Evolutionary conservation across 2,888 invertebrate species (phyloP), one percentile per base, ranked within the genome.

Genomic region (Ectemnius lituratus): DNA sequence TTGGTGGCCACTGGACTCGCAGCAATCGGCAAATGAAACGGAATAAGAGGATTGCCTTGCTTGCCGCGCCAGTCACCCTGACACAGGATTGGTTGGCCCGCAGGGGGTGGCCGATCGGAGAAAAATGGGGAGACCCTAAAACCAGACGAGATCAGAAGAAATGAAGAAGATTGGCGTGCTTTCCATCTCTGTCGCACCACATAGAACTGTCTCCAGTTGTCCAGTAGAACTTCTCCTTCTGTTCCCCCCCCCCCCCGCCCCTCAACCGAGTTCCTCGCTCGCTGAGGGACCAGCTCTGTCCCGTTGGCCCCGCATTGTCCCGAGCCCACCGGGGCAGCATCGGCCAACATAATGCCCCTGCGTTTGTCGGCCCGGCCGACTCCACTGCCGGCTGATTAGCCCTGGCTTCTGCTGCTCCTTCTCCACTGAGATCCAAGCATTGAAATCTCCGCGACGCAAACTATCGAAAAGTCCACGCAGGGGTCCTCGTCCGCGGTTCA

Each of bases 11-110:
- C n/a, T 13, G 57, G 58, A 58, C 58, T 70, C 76, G 84, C 84
- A 78, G 84, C 84, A 78, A 88, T 88, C 86, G 86, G 82, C 83
- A 84, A 87, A 87, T 86, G 85, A 88, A 85, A 85, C 86, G 86
- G 84, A 88, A 88, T 88, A 86, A 88, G 87, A 85, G 85, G 87
- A 86, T 86, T 84, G 80, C 75, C 70, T 81, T 71, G 76, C 67
- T n/a, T n/a, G n/a, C n/a, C n/a, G n/a, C 75, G 68, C 58, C 72
- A 78, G 69, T 73, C 68, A 76, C 77, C 73, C 72, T 45, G 16
- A 75, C 72, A 64, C 75, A 65, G 74, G 75, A 65, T 70, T 71
- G 70, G 68, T 65, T 67, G 66, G 76, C 59, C 74, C 60, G 49
- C 71, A 65, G 60, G 65, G 75, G 76, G 70, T 65, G 70, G 71